A percentile compares a stretch with the other conserved stretches of the same genome.
Conservation (phyloP, 1,140 invertebrate genomes). For the Drosophila orosa region DNA sequence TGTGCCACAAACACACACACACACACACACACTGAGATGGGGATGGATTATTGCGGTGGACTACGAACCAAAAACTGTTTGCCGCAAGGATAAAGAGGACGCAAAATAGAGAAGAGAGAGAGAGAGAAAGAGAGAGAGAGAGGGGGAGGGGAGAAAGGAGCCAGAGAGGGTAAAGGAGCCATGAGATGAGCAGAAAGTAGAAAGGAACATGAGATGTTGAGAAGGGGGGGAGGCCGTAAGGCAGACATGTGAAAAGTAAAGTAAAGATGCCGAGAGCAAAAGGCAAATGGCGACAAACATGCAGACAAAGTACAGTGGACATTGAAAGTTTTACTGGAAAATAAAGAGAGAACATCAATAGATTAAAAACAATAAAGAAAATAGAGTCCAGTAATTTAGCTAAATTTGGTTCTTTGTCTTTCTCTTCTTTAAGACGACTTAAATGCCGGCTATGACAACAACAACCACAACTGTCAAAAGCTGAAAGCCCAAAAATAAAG, state of each 20-base stretch:
- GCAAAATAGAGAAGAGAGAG: background rate
- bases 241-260: slow-evolving; percentile 63
- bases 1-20: slow-evolving; percentile 51
- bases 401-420: slow-evolving; percentile 38
- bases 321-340: slow-evolving; percentile 4
- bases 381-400: slow-evolving; percentile 55
- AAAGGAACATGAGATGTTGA: background rate
- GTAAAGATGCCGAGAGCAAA: slow-evolving; percentile 56
- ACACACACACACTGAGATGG: slow-evolving; percentile 44
- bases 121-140: too few species aligned
- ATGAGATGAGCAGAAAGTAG: background rate
- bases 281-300: slow-evolving; percentile 26
- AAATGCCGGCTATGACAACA: slow-evolving; percentile 54
- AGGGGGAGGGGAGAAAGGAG: too few species aligned
- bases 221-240: background rate
- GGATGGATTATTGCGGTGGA: slow-evolving; percentile 64
- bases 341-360: background rate
- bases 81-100: slow-evolving; percentile 3
- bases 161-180: too few species aligned
- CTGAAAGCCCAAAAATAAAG: slow-evolving; percentile 34
- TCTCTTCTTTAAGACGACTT: slow-evolving; percentile 42
- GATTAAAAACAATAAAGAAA: slow-evolving; percentile 5
- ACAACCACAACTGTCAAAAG: slow-evolving; percentile 30
- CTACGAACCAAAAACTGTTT: slow-evolving; percentile 51
- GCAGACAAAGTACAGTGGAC: slow-evolving; percentile 1